phyloP scores from a whole-genome alignment of 2,113 vertebrate genomes.

The Eleginops maclovinus region DNA sequence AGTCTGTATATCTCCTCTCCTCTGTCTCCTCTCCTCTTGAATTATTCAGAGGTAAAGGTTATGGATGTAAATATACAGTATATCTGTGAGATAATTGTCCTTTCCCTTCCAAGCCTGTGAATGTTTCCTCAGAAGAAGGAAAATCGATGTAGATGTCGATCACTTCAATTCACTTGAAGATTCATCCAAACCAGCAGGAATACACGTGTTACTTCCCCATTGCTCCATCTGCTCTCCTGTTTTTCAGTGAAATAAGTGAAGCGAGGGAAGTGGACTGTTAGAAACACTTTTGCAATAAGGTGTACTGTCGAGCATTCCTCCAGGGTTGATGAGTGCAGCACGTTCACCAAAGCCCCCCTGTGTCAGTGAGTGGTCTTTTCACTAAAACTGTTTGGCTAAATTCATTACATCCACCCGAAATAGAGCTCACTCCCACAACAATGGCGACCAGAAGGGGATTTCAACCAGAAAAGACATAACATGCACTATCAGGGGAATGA shows the following conservation, averaged over 20 bases:
- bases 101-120: background rate
- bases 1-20: conserved; percentile 7
- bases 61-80: conserved; percentile 9
- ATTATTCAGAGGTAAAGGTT: conserved; percentile 9
- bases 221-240: conserved; percentile 2
- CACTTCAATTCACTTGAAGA: conserved; percentile 11
- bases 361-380: conserved; percentile 25
- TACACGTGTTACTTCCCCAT: background rate
- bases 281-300: conserved; percentile 40
- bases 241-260: conserved; percentile 35
- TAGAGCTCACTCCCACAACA: conserved; percentile 46
- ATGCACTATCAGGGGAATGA: conserved; percentile 31
- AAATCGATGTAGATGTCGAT: conserved; percentile 28
- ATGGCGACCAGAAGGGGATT: conserved; percentile 60
- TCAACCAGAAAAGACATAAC: conserved; percentile 43
- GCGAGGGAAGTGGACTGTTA: conserved; percentile 14
- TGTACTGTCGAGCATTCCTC: conserved; percentile 12
- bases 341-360: conserved; percentile 4
- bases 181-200: conserved; percentile 8
- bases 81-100: background rate
- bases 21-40: background rate
- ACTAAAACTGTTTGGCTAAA: conserved; percentile 39
- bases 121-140: conserved; percentile 1
- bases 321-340: conserved; percentile 20
- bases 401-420: conserved; percentile 60